A percentile compares a stretch with the other conserved stretches of the same genome.
phyloP scores from a whole-genome alignment of 1,140 invertebrate species.

The Andrena cerasifolii region DNA sequence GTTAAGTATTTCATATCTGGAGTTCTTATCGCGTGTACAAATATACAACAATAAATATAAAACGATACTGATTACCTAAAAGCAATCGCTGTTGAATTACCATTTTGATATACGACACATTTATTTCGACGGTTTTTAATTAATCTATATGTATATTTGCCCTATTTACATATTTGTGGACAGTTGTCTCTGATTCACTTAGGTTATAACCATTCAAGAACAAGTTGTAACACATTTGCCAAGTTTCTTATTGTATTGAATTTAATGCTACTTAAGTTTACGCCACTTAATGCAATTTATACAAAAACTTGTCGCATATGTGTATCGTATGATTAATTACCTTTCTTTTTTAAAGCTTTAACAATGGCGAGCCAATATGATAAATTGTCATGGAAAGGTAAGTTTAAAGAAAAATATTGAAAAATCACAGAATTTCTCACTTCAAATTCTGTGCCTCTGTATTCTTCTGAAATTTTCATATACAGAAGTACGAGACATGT shows the following conservation, averaged over 20 bases:
- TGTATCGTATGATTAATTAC: background rate
- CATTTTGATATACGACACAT: background rate
- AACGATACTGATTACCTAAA: background rate
- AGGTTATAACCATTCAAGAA: constrained; percentile 6
- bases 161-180: background rate
- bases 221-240: background rate
- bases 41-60: background rate
- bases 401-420: constrained; percentile 27
- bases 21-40: background rate
- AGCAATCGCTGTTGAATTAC: background rate
- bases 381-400: constrained; percentile 82
- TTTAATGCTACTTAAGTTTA: background rate
- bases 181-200: background rate
- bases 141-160: background rate
- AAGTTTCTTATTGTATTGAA: background rate
- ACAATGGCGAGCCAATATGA: constrained; percentile 82
- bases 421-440: constrained; percentile 1
- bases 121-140: background rate
- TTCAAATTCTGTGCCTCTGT: constrained; percentile 4
- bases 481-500: constrained; percentile 90
- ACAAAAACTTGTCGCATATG: background rate
- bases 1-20: background rate
- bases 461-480: constrained; percentile 38
- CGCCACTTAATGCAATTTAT: background rate
- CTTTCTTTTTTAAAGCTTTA: constrained; percentile 6